Evolutionary conservation across 2,113 vertebrate genomes (phyloP), one percentile per base, ranked within the genome.

Genomic region (Dryoscopus gambensis): DNA sequence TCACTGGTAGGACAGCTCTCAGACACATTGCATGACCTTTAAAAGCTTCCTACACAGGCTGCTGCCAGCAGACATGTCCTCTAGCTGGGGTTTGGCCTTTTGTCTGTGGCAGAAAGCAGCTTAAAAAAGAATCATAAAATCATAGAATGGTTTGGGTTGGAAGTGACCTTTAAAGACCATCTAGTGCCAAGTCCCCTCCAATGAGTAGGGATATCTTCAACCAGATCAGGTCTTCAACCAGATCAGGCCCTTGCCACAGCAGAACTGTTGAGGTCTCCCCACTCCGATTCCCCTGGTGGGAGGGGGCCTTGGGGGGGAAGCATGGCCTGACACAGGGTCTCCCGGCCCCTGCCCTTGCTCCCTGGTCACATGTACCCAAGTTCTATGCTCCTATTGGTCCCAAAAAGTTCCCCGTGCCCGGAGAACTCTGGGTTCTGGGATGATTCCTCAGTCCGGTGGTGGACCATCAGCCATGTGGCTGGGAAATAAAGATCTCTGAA

Each of bases 1-100:
- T 65, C 0, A 0, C 21, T 2, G 2, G 19, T 27, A 68, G 20
- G 42, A 63, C 18, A 71, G 40, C 33, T 73, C 49, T 76, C 63
- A 64, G 40, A 47, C 49, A 52, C 42, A 14, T 4, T 47, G 18
- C 24, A 31, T 39, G n/a, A 44, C 11, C 27, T 91, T 33, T 13
- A 2, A 33, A 64, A n/a, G 16, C 23, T 37, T 69, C 15, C 15
- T 63, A 27, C 1, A 2, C 42, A 42, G 37, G 17, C 11, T 71
- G 35, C 44, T 68, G 35, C 23, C 49, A 60, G 27, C 17, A 60
- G 37, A 47, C 3, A 8, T 28, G 30, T 64, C 25, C 52, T 63
- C 55, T 53, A 70, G 27, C 13, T 79, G 62, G 6, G 33, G 13
- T 21, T 62, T 69, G 55, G 21, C 35, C 27, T 49, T 39, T 50